Base-by-base conservation (phyloP, 1,140 invertebrate genomes). In the Diabrotica virgifera region DNA sequence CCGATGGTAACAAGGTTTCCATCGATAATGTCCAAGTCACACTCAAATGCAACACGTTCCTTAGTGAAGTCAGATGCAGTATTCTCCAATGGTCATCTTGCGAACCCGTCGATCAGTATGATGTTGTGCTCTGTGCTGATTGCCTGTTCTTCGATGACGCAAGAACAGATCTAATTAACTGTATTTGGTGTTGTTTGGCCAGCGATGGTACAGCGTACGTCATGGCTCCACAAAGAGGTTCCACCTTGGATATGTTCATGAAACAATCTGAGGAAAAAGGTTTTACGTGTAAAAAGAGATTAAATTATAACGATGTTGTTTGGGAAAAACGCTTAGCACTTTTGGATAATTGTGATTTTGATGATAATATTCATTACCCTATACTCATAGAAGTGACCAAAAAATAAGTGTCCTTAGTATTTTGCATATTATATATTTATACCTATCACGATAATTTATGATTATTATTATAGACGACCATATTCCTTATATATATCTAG, bases 71-170 rank as follows among this genome's bases (percentile, higher is more conserved):
- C 2, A 57, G 69, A 13, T 78, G 74, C 61, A 72, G 72, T 7
- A 80, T 85, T 9, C 71, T 86, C 4, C 80, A 84, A 72, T 86
- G 85, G 85, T 52, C 80, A 59, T 72, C 77, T 40, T 60, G 69
- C 5, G 36, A 63, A 9, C 62, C 72, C 0, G 74, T 76, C 36
- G 63, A 64, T 11, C 74, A 78, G 63, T 92, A 87, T 77, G 90
- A 93, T 79, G 80, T 87, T 24, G 85, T 93, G 38, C 77, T 93
- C 2, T 90, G 88, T 72, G 90, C 91, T 7, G 91, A 92, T 77
- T 93, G 92, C 78, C 77, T 93, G 52, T 94, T 93, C 80, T 94
- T 93, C 79, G 91, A 93, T 76, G 90, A 92, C 53, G 86, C 86
- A 0, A 81, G 91, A 57, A 77, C 84, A 38, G 87, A 90, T 70